phyloP scores from a whole-genome alignment of 2,888 invertebrate genomes.

The Caenorhabditis parvicauda region DNA sequence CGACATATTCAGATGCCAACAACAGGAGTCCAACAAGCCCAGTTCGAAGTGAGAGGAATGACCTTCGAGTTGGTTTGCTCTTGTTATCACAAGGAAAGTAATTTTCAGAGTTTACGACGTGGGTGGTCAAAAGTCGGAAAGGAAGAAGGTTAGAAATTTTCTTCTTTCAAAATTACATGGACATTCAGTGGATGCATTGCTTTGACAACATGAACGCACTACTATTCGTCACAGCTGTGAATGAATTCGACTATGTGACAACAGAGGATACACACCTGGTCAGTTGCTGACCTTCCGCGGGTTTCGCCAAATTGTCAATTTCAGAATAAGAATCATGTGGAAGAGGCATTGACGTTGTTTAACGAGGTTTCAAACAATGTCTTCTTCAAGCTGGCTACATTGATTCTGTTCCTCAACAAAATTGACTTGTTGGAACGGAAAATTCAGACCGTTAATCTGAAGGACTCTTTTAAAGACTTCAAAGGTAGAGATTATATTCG shows the following conservation, averaged over 20 bases:
- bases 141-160: conserved; percentile 39
- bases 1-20: conserved; percentile 39
- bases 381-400: conserved; percentile 48
- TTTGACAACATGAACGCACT: conserved; percentile 54
- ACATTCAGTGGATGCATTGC: conserved; percentile 52
- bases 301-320: neutral
- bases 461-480: conserved; percentile 38
- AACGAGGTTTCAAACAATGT: conserved; percentile 36
- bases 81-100: neutral
- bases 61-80: conserved; percentile 29
- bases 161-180: neutral
- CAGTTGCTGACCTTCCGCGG: neutral
- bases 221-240: conserved; percentile 53
- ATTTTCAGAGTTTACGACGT: conserved; percentile 45
- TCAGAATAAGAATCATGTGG: conserved; percentile 56
- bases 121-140: conserved; percentile 55
- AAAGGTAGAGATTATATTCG: conserved; percentile 34
- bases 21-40: conserved; percentile 49
- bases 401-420: conserved; percentile 60
- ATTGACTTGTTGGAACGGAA: conserved; percentile 57
- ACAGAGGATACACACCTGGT: conserved; percentile 32
- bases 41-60: conserved; percentile 47
- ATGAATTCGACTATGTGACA: conserved; percentile 52
- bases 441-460: conserved; percentile 38
- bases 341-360: conserved; percentile 53